Evolutionary conservation across 2,113 vertebrate species (phyloP).

Genomic region (Aix galericulata): DNA sequence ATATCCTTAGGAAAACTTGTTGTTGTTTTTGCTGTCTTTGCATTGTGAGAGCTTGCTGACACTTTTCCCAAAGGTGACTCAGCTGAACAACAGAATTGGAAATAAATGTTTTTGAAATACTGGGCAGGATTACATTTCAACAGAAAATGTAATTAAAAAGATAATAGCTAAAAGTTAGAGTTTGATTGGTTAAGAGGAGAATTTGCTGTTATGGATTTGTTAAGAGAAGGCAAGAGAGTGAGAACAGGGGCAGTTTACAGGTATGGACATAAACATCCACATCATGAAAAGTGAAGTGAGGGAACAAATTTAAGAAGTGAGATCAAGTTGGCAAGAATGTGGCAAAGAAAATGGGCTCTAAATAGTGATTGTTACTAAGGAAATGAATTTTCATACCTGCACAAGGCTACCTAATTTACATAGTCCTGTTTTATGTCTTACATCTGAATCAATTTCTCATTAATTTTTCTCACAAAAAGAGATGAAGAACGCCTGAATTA

Average conservation of each 20-base stretch:
- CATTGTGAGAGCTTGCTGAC: neutral
- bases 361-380: neutral
- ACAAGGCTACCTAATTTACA: neutral
- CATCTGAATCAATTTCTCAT: neutral
- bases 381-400: neutral
- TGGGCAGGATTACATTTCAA: neutral
- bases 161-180: fast-evolving
- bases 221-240: fast-evolving
- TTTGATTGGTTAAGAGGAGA: neutral
- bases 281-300: neutral
- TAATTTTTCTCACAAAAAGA: neutral
- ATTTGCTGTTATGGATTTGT: neutral
- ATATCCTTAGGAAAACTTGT: neutral
- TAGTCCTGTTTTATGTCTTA: neutral
- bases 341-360: neutral
- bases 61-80: neutral
- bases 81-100: neutral
- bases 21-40: neutral
- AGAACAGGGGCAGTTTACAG: neutral
- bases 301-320: neutral
- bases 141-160: neutral
- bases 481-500: neutral
- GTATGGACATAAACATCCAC: neutral
- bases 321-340: neutral
- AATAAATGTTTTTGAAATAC: neutral